Base-by-base conservation (phyloP, 2,888 invertebrate genomes). In the Xanthostigma xanthostigma region DNA sequence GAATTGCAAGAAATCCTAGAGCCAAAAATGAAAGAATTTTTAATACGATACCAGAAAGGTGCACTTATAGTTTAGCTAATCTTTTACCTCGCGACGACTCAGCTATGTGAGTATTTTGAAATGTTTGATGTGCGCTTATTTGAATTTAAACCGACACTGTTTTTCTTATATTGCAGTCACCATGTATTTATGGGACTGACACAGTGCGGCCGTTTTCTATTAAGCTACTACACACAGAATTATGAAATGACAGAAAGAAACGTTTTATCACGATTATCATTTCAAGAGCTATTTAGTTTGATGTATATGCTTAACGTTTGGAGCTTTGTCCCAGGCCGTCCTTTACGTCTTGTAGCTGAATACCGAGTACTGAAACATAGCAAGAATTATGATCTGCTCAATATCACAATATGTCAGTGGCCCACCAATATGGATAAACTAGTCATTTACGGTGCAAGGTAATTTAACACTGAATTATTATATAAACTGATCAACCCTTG, bases 171-270 rank as follows among this genome's bases (percentile, higher is more conserved):
- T 68, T 69, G 14, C 57, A 90, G 91, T 55, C 89, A 90, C 55
- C 92, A 94, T 65, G 81, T 93, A 54, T 89, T 91, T 63, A 88
- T 95, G 83, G 95, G 95, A 8, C 84, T 94, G 62, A 90, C 91
- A n/a, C 84, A 89, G 58, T 93, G 93, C 65, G 93, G 94, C 11
- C 87, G 90, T 68, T 94, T 84, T 70, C 76, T 95, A 54, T 72
- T 95, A 56, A 93, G 93, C 53, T 94, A 92, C 67, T 90, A 43
- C 33, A 40, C 38, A 27, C 27, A 37, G 8, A 14, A 43, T 3
- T 12, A 27, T 9, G 17, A 38, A 37, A 37, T 37, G 13, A 12
- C 41, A 12, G 43, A 43, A 36, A 33, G 33, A 42, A 9, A 13
- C n/a, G 11, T 48, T 27, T 36, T 48, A 12, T 14, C 38, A 17